phyloP scores from a whole-genome alignment of 2,888 invertebrate genomes.

The Philaethria dido region DNA sequence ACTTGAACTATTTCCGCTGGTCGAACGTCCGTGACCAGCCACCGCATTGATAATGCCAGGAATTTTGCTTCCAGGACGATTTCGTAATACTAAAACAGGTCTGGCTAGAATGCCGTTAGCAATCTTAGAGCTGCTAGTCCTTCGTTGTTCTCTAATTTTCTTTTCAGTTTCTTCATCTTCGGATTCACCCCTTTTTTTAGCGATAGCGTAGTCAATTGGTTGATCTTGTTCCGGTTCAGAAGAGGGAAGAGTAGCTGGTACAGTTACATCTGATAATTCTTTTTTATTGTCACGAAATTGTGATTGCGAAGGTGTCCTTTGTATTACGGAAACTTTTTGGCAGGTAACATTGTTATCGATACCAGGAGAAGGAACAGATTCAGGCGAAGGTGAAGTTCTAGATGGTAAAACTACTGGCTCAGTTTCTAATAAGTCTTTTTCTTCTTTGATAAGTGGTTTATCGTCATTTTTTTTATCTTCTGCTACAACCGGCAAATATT shows the following conservation, averaged over 20 bases:
- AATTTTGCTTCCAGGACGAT: slow-evolving; percentile 83
- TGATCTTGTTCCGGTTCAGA: slow-evolving; percentile 91
- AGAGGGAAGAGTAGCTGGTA: slow-evolving; percentile 78
- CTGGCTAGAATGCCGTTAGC: slow-evolving; percentile 81
- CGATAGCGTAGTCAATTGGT: slow-evolving; percentile 94
- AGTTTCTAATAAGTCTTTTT: slow-evolving; percentile 86
- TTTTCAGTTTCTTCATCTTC: slow-evolving; percentile 88
- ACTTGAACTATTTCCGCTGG: slow-evolving; percentile 82
- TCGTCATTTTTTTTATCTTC: slow-evolving; percentile 84
- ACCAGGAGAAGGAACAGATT: slow-evolving; percentile 84
- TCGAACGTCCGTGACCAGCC: slow-evolving; percentile 91
- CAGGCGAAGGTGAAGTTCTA: slow-evolving; percentile 79
- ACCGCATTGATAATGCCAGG: slow-evolving; percentile 88
- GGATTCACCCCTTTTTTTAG: slow-evolving; percentile 88
- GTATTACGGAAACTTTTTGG: slow-evolving; percentile 90
- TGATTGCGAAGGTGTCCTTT: slow-evolving; percentile 88
- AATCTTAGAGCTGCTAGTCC: slow-evolving; percentile 87
- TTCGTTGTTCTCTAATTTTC: slow-evolving; percentile 86
- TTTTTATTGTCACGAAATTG: slow-evolving; percentile 78
- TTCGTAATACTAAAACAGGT: slow-evolving; percentile 82
- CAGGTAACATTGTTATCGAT: slow-evolving; percentile 88
- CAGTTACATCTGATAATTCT: slow-evolving; percentile 75
- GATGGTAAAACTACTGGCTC: slow-evolving; percentile 85
- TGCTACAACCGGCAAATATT: slow-evolving; percentile 86
- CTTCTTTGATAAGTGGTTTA: slow-evolving; percentile 83